Evolutionary conservation across 2,113 vertebrate species (phyloP).

Genomic region (Pomatorhinus ruficollis): DNA sequence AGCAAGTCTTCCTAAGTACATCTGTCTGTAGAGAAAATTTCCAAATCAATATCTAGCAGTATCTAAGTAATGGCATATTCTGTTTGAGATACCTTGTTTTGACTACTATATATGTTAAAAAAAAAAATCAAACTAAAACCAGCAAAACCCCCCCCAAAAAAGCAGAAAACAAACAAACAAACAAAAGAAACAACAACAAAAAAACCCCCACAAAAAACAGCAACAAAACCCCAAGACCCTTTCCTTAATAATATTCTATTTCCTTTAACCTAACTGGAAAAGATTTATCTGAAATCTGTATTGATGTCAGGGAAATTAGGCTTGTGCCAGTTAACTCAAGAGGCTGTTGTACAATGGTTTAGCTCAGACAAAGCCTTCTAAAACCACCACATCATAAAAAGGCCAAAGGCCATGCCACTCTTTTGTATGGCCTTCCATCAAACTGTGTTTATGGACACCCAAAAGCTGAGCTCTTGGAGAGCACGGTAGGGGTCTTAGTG

Average conservation of each 20-base stretch:
- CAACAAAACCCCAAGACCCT: rapidly evolving
- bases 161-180: no score
- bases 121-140: background rate
- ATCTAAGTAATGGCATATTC: background rate
- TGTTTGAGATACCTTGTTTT: background rate
- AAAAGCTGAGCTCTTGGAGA: slow-evolving; percentile 48
- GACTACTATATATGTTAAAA: background rate
- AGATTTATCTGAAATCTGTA: background rate
- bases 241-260: background rate
- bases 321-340: slow-evolving; percentile 33
- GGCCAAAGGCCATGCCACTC: slow-evolving; percentile 33
- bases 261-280: background rate
- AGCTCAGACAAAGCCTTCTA: slow-evolving; percentile 46
- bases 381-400: slow-evolving; percentile 12
- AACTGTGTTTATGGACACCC: slow-evolving; percentile 32
- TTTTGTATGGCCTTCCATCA: slow-evolving; percentile 44
- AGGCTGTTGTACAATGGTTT: slow-evolving; percentile 9
- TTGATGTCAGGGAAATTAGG: slow-evolving; percentile 20
- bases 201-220: background rate
- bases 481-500: slow-evolving; percentile 31
- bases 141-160: no score
- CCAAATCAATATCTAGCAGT: background rate
- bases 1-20: background rate
- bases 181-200: background rate
- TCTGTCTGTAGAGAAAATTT: background rate